Evolutionary conservation across 2,797 vertebrate species (phyloP), one percentile per base, ranked within the genome.

Genomic region (Esox masquinongy): DNA sequence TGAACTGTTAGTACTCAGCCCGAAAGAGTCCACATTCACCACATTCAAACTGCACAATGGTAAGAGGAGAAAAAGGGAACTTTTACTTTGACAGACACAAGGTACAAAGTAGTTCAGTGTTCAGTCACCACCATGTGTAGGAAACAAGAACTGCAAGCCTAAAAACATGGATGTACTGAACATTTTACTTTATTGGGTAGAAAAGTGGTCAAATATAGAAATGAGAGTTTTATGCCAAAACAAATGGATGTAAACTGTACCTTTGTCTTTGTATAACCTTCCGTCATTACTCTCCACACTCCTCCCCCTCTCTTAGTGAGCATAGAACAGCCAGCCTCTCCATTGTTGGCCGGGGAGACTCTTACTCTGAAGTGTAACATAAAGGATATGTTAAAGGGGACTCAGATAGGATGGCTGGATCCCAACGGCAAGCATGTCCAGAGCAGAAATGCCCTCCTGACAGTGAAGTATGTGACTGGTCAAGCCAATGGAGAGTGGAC

Each of bases 401-500:
- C 73, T 0, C 0, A 0, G 0, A 74, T 91, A 17, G 11, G 24
- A 16, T 93, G 91, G 91, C 0, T 79, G 31, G 66, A 24, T 72
- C 89, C 91, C 9, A n/a, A 4, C 0, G 14, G 0, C 0, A 0
- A 0, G 0, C 1, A 0, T 0, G 0, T 16, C 36, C 1, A 16
- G n/a, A 7, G 0, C 0, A 0, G 0, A 1, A 11, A 0, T 12
- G 1, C 5, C 0, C 0, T 0, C 3, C 0, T 72, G 51, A 0
- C 0, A 0, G 1, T 59, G 4, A 0, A 0, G 0, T 0, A 0
- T 0, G 84, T 39, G 17, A 50, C 22, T 4, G 15, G 0, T 3
- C 24, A 59, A 39, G 15, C 89, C 70, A 49, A 24, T 1, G 93
- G 93, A 22, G 0, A 0, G 1, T 94, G 93, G 93, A 78, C 59